Conservation (phyloP, 1,140 invertebrate genomes). For the Drosophila arawakana region DNA sequence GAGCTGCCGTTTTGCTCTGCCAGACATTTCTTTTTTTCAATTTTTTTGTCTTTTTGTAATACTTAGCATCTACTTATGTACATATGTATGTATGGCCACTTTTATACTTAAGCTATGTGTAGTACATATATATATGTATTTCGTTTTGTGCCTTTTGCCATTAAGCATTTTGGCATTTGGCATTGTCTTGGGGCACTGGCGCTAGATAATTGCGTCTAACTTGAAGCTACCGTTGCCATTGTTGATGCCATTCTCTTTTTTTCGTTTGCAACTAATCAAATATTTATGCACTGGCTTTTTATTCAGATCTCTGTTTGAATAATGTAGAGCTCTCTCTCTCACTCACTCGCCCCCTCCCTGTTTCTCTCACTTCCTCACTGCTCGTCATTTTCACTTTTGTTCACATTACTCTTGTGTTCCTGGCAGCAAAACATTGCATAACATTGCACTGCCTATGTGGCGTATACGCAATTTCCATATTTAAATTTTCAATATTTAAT, state of each 20-base stretch:
- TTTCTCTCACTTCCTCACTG: too few species aligned
- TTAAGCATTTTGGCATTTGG: constrained; percentile 45
- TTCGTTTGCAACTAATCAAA: constrained; percentile 53
- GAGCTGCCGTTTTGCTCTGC: constrained; percentile 39
- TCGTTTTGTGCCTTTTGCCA: constrained; percentile 35
- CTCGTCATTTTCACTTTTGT: constrained; percentile 50
- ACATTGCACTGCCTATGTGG: constrained; percentile 38
- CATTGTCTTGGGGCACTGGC: constrained; percentile 48
- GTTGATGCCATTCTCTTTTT: constrained; percentile 43
- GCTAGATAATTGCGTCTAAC: constrained; percentile 46
- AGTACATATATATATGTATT: constrained; percentile 1
- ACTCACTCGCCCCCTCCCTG: too few species aligned
- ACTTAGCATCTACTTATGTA: constrained; percentile 30
- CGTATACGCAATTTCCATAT: constrained; percentile 64
- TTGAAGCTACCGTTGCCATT: constrained; percentile 29
- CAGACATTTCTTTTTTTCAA: constrained; percentile 29
- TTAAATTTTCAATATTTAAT: constrained; percentile 64
- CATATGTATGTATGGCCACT: not conserved
- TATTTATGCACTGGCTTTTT: constrained; percentile 53
- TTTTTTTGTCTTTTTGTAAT: constrained; percentile 14
- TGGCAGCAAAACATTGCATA: constrained; percentile 36
- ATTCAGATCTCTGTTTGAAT: constrained; percentile 47
- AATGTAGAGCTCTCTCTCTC: constrained; percentile 31
- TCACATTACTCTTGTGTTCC: not conserved
- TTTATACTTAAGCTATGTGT: constrained; percentile 21